These are phyloP conservation scores for Colius striatus DNA, from an alignment of 2,113 vertebrate genomes.

Conservation along the genomic window DNA sequence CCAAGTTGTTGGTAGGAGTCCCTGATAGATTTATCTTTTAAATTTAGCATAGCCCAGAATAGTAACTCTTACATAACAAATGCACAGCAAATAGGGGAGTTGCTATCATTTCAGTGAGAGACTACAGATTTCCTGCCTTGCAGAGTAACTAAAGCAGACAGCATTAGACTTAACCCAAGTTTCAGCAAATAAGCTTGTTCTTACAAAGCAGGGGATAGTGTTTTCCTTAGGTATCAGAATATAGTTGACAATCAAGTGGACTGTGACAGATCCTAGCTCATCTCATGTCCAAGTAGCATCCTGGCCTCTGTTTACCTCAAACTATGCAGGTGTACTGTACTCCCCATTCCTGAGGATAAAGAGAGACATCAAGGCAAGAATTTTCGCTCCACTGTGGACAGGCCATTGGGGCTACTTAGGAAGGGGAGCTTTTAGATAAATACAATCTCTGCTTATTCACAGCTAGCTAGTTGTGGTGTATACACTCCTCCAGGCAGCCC, in stretches of 20 bases:
- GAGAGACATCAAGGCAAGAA: background rate
- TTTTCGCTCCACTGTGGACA: background rate
- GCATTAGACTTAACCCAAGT: background rate
- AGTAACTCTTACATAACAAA: slow-evolving; percentile 65
- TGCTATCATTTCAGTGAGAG: slow-evolving; percentile 35
- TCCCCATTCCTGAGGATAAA: background rate
- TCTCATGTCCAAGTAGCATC: background rate
- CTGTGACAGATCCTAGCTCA: background rate
- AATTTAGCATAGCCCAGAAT: slow-evolving; percentile 32
- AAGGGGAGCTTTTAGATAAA: background rate
- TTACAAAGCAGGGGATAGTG: background rate
- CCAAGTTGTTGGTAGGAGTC: slow-evolving; percentile 30
- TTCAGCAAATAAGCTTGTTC: slow-evolving; percentile 15
- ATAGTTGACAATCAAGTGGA: background rate
- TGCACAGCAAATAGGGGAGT: slow-evolving; percentile 38
- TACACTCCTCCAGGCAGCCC: background rate
- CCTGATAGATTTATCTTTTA: slow-evolving; percentile 56
- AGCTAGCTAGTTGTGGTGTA: background rate
- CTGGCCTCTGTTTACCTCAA: background rate
- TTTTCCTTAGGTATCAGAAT: background rate
- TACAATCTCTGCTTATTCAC: background rate
- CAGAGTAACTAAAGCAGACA: slow-evolving; percentile 8
- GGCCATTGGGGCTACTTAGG: background rate
- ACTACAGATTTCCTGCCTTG: slow-evolving; percentile 21
- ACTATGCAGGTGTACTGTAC: background rate